Base-by-base conservation (phyloP, 2,888 invertebrate species). In the Carpatolechia fugitivella region DNA sequence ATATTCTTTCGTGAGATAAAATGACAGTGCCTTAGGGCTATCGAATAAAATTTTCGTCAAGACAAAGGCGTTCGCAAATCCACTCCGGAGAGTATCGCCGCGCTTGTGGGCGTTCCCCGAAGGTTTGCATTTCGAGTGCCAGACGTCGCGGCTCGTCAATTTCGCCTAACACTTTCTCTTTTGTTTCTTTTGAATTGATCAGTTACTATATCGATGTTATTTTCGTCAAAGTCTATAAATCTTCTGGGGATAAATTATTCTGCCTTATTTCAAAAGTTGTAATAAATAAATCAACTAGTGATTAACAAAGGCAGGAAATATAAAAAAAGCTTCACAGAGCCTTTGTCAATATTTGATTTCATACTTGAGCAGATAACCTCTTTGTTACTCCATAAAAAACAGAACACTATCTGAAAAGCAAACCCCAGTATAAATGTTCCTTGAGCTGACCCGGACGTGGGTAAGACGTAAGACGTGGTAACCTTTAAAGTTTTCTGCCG, bases 81-180 rank as follows among this genome's bases (percentile, higher is more conserved):
- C 69, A 62, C 78, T 75, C 74, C 55, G 63, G 78, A 70, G 78
- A 71, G 69, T 71, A 65, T 58, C 54, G 61, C 8, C 16, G 20
- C 38, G 29, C 38, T 33, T 13, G 50, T 1, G 62, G 68, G 63
- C 63, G 59, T 69, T 74, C 80, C 76, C 78, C 56, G 46, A 62
- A 71, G 78, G 65, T 65, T 56, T 69, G 63, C 69, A 72, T 76
- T 78, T 78, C 74, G 72, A 69, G 69, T 79, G 71, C 72, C 80
- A 77, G 68, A 64, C 68, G 65, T 68, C 74, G 72, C 71, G 71
- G 69, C 72, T 73, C 75, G 74, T 70, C 69, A 64, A 64, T 69
- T 65, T 70, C 65, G 68, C 67, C 71, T 72, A 68, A 65, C 60
- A 71, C 69, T 70, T 72, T 74, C 66, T 60, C 68, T 52, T 31